Evolutionary conservation across 2,113 vertebrate species (phyloP), one percentile per base, ranked within the genome.

Genomic region (Aspidoscelis tigris): DNA sequence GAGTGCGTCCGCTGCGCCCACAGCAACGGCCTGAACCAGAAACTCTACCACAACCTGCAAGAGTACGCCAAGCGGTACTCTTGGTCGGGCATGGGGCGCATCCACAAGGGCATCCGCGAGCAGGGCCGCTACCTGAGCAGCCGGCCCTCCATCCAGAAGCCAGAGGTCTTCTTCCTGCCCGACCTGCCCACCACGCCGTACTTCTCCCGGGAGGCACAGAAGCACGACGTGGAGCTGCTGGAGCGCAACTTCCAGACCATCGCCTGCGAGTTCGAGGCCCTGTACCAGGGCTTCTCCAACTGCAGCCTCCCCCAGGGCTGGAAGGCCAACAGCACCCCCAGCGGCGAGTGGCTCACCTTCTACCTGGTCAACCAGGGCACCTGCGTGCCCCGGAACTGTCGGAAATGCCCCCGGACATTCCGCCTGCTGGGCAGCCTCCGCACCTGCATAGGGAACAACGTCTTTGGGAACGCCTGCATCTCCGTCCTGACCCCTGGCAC

Each of bases 41-140:
- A 97, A 86, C 98, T 99, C 39, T 99, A 99, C 92, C 98, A 97
- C 96, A 98, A 97, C 92, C 95, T 99, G 89, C 99, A 99, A 96
- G 98, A 99, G 79, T 99, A 99, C 0, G 99, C 99, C 95, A 99
- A 99, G 94, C 98, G 98, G 87, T 99, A 99, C 95, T 99, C 99
- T 75, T 99, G 99, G 99, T 97, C 99, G 0, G 99, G 99, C 91
- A 99, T 99, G 98, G 98, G 98, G 87, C 96, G 99, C 70, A 98
- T 99, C 91, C 98, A 99, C 92, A 99, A 99, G 91, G 99, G 97
- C 71, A 97, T 99, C 85, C 97, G 98, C 0, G 98, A 99, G 86
- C 98, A 99, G 92, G 98, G 97, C 76, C 97, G 99, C 44, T 98
- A 98, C 95, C 96, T 96, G 83, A 92, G 91, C 81, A 96, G 97